These are phyloP conservation scores for Deroptyus accipitrinus DNA, from an alignment of 2,113 vertebrate genomes.

Conservation along the genomic window DNA sequence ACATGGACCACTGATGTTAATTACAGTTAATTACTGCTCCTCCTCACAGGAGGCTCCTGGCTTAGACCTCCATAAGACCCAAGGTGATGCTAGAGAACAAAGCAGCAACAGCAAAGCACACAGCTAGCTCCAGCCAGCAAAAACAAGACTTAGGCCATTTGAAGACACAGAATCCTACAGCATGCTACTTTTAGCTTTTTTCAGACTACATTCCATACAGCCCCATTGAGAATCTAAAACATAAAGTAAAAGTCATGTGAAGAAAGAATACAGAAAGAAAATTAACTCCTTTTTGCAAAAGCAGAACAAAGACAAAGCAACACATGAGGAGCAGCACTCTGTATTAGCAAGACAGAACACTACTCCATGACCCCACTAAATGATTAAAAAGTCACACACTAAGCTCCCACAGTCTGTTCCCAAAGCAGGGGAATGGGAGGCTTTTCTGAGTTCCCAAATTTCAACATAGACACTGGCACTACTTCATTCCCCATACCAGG, in stretches of 20 bases:
- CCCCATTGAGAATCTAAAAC: rapidly evolving
- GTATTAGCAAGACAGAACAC: rapidly evolving
- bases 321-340: rapidly evolving
- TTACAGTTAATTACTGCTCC: background rate
- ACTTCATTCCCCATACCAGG: background rate
- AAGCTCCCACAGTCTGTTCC: background rate
- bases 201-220: background rate
- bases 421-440: background rate
- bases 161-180: background rate
- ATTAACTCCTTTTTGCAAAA: background rate
- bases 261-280: background rate
- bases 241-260: background rate
- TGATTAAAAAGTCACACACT: background rate
- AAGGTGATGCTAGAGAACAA: background rate
- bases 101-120: background rate
- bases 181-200: background rate
- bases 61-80: background rate
- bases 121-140: background rate
- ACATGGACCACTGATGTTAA: background rate
- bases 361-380: background rate
- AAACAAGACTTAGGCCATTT: background rate
- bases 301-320: background rate
- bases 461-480: background rate
- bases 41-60: background rate
- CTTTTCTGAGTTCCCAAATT: background rate